Conservation (phyloP, 2,888 invertebrate genomes). For the Meteorus cinctellus region DNA sequence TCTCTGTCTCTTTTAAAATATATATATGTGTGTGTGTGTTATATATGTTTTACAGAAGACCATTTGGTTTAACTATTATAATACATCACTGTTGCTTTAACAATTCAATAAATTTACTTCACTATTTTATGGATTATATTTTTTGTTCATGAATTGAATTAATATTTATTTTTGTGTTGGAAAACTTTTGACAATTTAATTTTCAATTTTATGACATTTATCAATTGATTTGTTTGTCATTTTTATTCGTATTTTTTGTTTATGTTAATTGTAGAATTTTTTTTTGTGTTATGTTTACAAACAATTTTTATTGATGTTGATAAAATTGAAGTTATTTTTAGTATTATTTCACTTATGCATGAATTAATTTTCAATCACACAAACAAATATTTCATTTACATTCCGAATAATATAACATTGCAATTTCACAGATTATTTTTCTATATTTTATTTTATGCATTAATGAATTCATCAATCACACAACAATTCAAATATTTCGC, state of each 20-base stretch:
- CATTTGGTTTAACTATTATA: neutral
- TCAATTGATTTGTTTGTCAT: too few relatives aligned
- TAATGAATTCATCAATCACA: neutral
- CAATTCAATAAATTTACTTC: neutral
- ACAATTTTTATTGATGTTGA: too few relatives aligned
- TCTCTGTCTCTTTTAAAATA: neutral
- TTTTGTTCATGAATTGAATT: neutral
- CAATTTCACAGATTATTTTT: neutral
- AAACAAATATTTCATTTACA: too few relatives aligned
- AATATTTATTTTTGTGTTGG: neutral
- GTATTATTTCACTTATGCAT: too few relatives aligned
- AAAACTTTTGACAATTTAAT: too few relatives aligned
- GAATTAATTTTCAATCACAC: too few relatives aligned
- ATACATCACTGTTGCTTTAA: neutral
- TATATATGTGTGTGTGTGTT: constrained; percentile 5
- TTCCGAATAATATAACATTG: too few relatives aligned
- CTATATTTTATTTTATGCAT: neutral
- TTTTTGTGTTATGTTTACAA: too few relatives aligned
- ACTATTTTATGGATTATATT: neutral
- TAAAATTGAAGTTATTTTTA: too few relatives aligned
- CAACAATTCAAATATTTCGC: too few relatives aligned
- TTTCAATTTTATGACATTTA: neutral
- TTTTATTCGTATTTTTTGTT: too few relatives aligned
- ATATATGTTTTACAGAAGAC: neutral
- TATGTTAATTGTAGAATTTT: too few relatives aligned